Conservation (phyloP, 1,140 invertebrate species). For the Atta cephalotes region DNA sequence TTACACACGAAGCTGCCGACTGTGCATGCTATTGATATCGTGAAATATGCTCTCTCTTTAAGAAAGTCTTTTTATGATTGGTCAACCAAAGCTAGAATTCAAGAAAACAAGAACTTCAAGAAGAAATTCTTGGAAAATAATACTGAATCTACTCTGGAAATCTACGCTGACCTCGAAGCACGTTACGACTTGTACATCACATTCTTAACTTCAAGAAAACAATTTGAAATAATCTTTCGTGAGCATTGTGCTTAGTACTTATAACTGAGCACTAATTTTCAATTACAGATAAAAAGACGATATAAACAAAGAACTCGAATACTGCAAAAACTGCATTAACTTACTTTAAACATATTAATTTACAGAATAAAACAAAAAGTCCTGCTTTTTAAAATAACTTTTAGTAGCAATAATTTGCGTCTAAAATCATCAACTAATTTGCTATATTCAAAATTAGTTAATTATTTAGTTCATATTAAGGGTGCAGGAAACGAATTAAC, state of each 20-base stretch:
- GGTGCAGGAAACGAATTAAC: no score
- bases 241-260: neutral
- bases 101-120: neutral
- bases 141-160: slow-evolving; percentile 27
- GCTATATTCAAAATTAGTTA: neutral
- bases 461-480: neutral
- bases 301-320: neutral
- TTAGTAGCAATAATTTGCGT: neutral
- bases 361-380: neutral
- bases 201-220: slow-evolving; percentile 4
- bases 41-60: slow-evolving; percentile 17
- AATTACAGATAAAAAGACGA: neutral
- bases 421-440: neutral
- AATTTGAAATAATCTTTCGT: slow-evolving; percentile 24
- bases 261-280: neutral
- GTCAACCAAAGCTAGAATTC: slow-evolving; percentile 13
- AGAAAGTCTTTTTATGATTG: slow-evolving; percentile 32
- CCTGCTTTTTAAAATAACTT: neutral
- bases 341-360: neutral
- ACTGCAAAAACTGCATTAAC: neutral
- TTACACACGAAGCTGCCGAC: neutral
- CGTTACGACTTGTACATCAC: slow-evolving; percentile 7
- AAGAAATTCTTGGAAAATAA: slow-evolving; percentile 34
- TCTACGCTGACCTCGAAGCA: slow-evolving; percentile 17
- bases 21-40: slow-evolving; percentile 50